phyloP scores from a whole-genome alignment of 2,113 vertebrate species.

The Heterocephalus glaber region DNA sequence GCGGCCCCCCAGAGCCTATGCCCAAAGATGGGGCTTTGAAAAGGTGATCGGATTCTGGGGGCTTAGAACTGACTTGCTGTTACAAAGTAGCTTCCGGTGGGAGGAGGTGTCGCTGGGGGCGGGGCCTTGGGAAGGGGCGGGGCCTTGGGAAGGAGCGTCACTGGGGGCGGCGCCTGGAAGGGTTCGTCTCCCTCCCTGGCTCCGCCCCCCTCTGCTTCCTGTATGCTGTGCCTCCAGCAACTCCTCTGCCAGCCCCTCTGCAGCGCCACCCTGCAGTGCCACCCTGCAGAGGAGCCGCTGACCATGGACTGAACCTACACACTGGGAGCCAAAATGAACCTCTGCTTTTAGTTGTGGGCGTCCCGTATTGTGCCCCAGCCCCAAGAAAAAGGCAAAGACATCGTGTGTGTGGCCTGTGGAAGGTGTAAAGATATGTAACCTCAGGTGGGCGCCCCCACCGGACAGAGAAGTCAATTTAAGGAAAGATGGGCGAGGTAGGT shows the following conservation, averaged over 20 bases:
- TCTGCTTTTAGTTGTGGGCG: background rate
- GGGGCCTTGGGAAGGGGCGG: too few relatives aligned
- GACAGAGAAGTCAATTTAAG: background rate
- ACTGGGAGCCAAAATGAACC: background rate
- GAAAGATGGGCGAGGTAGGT: background rate
- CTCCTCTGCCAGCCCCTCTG: background rate
- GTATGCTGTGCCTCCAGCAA: background rate
- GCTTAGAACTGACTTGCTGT: background rate
- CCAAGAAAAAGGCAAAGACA: background rate
- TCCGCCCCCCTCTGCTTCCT: background rate
- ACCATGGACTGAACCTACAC: background rate
- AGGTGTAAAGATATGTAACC: background rate
- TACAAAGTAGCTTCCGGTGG: background rate
- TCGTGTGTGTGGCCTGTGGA: background rate
- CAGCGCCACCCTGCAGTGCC: rapidly evolving
- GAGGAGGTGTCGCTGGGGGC: background rate
- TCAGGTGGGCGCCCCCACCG: background rate
- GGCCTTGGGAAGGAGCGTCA: background rate
- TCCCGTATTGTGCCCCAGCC: background rate
- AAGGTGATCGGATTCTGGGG: background rate
- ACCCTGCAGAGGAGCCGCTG: background rate
- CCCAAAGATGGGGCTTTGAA: background rate
- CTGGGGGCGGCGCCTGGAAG: background rate
- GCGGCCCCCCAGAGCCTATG: background rate
- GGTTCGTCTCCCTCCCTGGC: background rate